Evolutionary conservation across 2,113 vertebrate species (phyloP), one percentile per base, ranked within the genome.

Genomic region (Apodemus speciosus): DNA sequence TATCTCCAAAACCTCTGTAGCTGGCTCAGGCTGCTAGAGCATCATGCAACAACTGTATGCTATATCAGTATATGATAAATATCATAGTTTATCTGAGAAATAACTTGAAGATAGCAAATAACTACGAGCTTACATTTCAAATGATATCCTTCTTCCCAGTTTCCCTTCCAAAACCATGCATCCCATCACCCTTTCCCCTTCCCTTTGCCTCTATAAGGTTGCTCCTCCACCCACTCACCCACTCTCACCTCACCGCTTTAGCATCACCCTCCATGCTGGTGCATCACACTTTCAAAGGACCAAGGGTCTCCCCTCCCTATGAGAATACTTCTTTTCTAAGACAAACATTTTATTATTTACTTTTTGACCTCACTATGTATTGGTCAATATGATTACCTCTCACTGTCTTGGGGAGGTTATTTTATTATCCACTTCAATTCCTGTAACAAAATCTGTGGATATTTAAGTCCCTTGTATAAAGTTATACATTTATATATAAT

Each of bases 41-140:
- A 64, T 15, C 14, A 20, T 0, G 0, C 1, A 13, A 10, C 16
- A 38, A 18, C 49, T 23, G 14, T 75, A 9, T 2, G 6, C 18
- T 49, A 1, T 6, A 3, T 9, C 23, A 69, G 40, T 23, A 21
- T 68, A 30, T 30, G 30, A 27, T 15, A 30, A 56, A 15, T 56
- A 3, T 2, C 30, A 7, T 6, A 71, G 32, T 16, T 18, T 27
- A 40, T 64, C n/a, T 21, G 40, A 27, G 53, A 25, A 13, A 83
- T 71, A 53, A 64, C 51, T 75, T 76, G 49, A 92, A 18, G 21
- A 40, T 21, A 53, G 49, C 51, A 38, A 80, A 27, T 38, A 83
- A 18, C 58, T 49, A 46, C 32, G n/a, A 66, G 30, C 4, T 66
- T 66, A 66, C 1, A 66, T 32, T 66, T 35, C 13, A 15, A 66